Conservation (phyloP, 2,113 vertebrate genomes). For the Perca flavescens region DNA sequence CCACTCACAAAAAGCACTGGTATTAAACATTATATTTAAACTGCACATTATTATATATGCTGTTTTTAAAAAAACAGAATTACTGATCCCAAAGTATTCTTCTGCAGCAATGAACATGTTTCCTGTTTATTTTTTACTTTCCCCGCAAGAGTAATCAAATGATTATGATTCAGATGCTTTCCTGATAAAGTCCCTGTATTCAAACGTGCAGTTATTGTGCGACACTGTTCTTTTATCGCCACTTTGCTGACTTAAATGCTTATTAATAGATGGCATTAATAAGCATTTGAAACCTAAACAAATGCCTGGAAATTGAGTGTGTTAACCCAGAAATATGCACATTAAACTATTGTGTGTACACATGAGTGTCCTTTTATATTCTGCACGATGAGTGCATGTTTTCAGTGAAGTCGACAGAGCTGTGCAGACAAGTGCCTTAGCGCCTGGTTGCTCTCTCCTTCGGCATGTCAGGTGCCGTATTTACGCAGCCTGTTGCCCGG, state of each 20-base stretch:
- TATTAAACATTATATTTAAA: not conserved
- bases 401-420: constrained; percentile 42
- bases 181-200: constrained; percentile 23
- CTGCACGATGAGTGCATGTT: constrained; percentile 48
- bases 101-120: not conserved
- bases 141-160: constrained; percentile 16
- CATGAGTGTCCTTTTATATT: constrained; percentile 39
- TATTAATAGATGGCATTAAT: constrained; percentile 1
- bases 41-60: not conserved
- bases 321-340: not conserved
- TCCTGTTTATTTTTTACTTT: constrained; percentile 25
- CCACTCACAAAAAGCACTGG: not conserved
- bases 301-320: not conserved
- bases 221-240: not conserved
- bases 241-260: not conserved
- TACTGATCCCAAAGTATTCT: not conserved
- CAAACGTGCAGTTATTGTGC: not conserved
- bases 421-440: constrained; percentile 48
- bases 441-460: constrained; percentile 66
- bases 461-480: constrained; percentile 73
- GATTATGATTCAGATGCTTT: constrained; percentile 16
- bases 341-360: not conserved
- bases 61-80: not conserved
- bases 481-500: constrained; percentile 76
- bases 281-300: too few species aligned